These are phyloP conservation scores for Laticauda laticaudata DNA, from an alignment of 2,113 vertebrate species.

Conservation along the genomic window DNA sequence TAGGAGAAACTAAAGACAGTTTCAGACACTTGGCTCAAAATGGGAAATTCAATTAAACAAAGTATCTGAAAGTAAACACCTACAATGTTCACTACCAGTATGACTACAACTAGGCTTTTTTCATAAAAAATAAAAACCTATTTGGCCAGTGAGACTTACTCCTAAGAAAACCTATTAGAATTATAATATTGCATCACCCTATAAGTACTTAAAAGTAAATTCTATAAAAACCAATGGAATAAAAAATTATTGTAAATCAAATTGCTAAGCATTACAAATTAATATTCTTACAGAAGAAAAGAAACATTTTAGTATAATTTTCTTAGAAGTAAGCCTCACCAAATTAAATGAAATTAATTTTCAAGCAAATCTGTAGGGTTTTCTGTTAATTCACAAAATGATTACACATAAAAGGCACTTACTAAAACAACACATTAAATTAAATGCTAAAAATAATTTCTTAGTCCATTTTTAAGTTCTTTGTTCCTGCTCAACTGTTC, in stretches of 20 bases:
- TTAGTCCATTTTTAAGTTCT: not conserved
- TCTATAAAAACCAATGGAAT: not conserved
- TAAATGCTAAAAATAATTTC: conserved; percentile 28
- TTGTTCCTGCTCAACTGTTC: conserved; percentile 23
- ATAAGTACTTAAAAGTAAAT: not conserved
- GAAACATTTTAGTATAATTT: conserved; percentile 10
- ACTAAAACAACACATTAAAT: conserved; percentile 31
- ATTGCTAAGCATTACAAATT: conserved; percentile 47
- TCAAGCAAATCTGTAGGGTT: not conserved
- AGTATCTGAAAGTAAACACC: not conserved
- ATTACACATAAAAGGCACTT: conserved; percentile 43
- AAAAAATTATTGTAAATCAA: conserved; percentile 41
- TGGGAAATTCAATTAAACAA: not conserved
- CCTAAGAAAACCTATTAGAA: not conserved
- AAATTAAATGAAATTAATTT: not conserved
- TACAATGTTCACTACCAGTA: not conserved
- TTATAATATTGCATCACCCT: not conserved
- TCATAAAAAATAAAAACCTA: not conserved
- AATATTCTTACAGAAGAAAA: conserved; percentile 57
- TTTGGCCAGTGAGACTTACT: not conserved
- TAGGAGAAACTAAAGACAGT: not conserved
- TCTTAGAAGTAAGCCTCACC: not conserved
- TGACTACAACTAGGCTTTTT: not conserved
- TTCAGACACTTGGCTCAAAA: not conserved
- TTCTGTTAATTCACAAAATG: conserved; percentile 29